phyloP scores from a whole-genome alignment of 2,797 vertebrate genomes.

The Rachycentron canadum region DNA sequence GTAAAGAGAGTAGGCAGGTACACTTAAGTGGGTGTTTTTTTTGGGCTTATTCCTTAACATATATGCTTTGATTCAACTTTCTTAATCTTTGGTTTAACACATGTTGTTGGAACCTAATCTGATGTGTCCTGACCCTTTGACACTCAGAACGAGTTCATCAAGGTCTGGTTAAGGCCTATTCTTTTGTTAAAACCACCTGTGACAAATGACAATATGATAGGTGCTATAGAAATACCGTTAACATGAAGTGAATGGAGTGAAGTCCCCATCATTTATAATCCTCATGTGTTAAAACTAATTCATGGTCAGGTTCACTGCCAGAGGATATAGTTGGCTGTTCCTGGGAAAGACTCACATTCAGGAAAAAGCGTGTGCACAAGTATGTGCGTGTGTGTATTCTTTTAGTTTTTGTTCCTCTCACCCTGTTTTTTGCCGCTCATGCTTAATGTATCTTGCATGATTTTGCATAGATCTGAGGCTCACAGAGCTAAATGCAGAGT shows the following conservation, averaged over 20 bases:
- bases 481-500: slow-evolving; percentile 9
- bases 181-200: slow-evolving; percentile 41
- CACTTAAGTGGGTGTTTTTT: neutral
- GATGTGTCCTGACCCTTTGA: slow-evolving; percentile 40
- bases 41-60: neutral
- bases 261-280: slow-evolving; percentile 50
- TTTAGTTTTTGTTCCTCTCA: neutral
- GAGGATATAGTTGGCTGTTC: slow-evolving; percentile 43
- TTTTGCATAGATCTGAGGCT: slow-evolving; percentile 47
- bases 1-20: neutral
- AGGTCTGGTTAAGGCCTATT: slow-evolving; percentile 29
- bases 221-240: slow-evolving; percentile 53
- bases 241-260: slow-evolving; percentile 43
- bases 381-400: slow-evolving; percentile 10
- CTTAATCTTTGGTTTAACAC: neutral
- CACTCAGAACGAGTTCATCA: slow-evolving; percentile 24
- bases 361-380: slow-evolving; percentile 13
- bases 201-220: slow-evolving; percentile 61
- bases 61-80: neutral
- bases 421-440: neutral
- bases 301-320: slow-evolving; percentile 58
- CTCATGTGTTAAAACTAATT: slow-evolving; percentile 54
- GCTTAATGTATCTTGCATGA: slow-evolving; percentile 5
- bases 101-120: slow-evolving; percentile 21
- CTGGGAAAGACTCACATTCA: slow-evolving; percentile 36